Evolutionary conservation across 64 coral and sea anemone genomes (phyloP), one percentile per base, ranked within the genome.

Genomic region (Hydrozoanthus tunicans): DNA sequence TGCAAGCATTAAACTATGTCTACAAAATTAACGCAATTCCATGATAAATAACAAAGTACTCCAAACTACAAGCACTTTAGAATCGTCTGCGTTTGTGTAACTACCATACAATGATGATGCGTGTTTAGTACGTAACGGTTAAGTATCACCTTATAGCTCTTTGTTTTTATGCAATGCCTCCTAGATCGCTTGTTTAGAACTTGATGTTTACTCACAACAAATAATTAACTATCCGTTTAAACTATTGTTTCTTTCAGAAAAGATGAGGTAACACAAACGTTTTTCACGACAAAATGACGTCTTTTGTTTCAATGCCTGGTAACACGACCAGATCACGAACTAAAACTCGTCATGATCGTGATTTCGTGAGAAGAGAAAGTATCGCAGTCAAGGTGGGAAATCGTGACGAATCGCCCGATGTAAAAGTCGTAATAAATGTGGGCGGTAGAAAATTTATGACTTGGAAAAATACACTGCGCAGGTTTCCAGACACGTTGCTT

Each of bases 371-470:
- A 74, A 88, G 84, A 70, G 69, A 74, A 59, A 75, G 56, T 60
- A 6, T 59, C 51, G 17, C 53, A 59, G 53, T 54, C 68, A 4
- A 74, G 24, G 32, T 24, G 6, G 54, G 11, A n/a, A 57, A 75
- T 24, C 69, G 56, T 13, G 56, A 88, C 5, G 43, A 73, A 8
- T 72, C 24, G 26, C 84, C 80, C 51, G 23, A 93, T 77, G 81
- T 53, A 2, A 96, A 96, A 75, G 91, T 96, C 11, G 81, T 96
- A 5, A 88, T 96, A 6, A 96, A 96, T 74, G 94, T 96, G 12
- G 94, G 94, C 55, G 94, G 94, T 5, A 89, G 94, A 6, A 93
- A 90, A 60, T 96, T 96, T 81, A 73, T 96, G 63, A 96, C 94
- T 12, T 91, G 94, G 94, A 93, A 91, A 85, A 92, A 96, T 17